Conservation (phyloP, 2,797 vertebrate genomes). For the Hafferia zeledoni region DNA sequence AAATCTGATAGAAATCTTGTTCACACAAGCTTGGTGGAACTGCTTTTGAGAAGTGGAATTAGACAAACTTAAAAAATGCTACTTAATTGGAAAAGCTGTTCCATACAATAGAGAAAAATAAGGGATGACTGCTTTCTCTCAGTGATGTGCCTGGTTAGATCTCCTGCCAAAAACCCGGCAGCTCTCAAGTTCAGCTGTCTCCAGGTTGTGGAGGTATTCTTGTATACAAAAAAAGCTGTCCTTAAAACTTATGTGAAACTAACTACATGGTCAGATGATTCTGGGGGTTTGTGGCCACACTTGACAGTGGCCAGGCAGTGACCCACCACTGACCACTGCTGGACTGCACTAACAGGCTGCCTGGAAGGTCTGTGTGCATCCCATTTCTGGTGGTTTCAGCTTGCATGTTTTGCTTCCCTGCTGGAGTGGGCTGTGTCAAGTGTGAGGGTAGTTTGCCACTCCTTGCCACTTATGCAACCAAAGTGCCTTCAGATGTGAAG, state of each 20-base stretch:
- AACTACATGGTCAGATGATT: background rate
- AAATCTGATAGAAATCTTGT: background rate
- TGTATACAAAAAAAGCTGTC: background rate
- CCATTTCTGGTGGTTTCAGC: background rate
- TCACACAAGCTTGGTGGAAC: background rate
- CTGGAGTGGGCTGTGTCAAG: background rate
- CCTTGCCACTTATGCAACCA: fast-evolving
- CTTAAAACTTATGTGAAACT: background rate
- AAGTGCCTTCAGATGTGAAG: background rate
- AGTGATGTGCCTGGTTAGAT: background rate
- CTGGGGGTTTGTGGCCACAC: fast-evolving
- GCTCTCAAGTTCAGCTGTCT: background rate
- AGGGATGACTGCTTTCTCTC: background rate
- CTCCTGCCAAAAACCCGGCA: background rate
- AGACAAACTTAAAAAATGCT: background rate
- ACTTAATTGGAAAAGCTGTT: background rate
- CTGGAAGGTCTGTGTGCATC: fast-evolving
- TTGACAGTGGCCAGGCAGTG: background rate
- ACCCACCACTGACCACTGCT: background rate
- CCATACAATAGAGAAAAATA: background rate
- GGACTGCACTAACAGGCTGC: background rate
- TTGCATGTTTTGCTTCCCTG: background rate
- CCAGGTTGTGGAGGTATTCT: background rate
- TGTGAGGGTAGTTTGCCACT: background rate
- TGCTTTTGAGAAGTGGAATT: background rate